These are phyloP conservation scores for Trididemnum nubilum DNA, from an alignment of 23 tunicate genomes.

Conservation along the genomic window DNA sequence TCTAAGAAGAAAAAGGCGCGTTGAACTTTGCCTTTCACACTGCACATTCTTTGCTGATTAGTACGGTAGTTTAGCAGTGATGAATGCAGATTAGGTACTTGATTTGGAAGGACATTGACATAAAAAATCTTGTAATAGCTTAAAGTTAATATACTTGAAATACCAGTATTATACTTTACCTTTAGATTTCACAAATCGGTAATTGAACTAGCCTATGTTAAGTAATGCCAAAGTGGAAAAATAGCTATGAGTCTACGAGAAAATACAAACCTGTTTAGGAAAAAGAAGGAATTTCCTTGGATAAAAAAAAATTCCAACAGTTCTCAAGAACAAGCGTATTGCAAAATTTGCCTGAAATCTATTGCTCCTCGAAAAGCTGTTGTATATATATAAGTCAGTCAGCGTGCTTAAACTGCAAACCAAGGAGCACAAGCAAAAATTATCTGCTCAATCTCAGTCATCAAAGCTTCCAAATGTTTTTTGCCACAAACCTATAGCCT, in stretches of 20 bases:
- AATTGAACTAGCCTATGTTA: conserved; percentile 11
- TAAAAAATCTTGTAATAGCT: conserved; percentile 12
- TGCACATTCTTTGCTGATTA: conserved; percentile 17
- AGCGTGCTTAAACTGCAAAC: conserved; percentile 36
- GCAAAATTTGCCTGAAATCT: conserved; percentile 32
- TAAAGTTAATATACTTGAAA: conserved; percentile 15
- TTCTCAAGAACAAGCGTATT: conserved; percentile 24
- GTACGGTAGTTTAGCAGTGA: neutral
- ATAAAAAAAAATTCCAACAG: conserved; percentile 29
- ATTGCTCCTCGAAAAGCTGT: conserved; percentile 37
- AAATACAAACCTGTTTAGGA: conserved; percentile 30
- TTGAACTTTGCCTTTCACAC: conserved; percentile 15
- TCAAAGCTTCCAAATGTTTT: conserved; percentile 16
- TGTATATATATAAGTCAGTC: neutral
- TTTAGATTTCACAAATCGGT: neutral
- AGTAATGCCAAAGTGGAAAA: conserved; percentile 37
- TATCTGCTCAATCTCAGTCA: conserved; percentile 14
- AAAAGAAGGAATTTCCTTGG: conserved; percentile 38
- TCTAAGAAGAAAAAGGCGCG: neutral
- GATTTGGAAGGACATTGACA: neutral
- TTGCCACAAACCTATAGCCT: conserved; percentile 15
- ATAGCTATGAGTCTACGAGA: conserved; percentile 33
- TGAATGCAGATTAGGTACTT: neutral
- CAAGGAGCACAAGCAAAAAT: conserved; percentile 34
- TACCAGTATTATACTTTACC: no score